Evolutionary conservation across 1,140 invertebrate genomes (phyloP).

Genomic region (Eurosta solidaginis): DNA sequence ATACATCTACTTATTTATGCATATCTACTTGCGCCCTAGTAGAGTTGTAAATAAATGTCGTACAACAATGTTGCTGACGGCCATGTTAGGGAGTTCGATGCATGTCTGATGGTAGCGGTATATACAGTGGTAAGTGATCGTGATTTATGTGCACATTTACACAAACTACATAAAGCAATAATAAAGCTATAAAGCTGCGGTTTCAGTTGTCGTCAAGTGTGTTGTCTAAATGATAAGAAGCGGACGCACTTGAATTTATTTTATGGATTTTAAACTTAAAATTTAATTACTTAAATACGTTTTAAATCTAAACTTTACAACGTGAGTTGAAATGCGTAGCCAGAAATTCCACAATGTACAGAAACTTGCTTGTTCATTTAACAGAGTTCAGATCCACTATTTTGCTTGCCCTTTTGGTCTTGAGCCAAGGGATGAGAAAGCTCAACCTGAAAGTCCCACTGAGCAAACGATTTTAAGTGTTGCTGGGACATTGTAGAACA

Average conservation of each 20-base stretch:
- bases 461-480: no score
- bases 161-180: conserved; percentile 1
- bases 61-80: not conserved
- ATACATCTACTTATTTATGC: no score
- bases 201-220: conserved; percentile 14
- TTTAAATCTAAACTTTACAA: not conserved
- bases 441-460: no score
- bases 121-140: not conserved
- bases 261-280: not conserved
- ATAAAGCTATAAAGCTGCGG: conserved; percentile 17
- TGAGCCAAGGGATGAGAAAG: no score
- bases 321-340: not conserved
- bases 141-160: conserved; percentile 7
- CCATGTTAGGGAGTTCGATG: not conserved
- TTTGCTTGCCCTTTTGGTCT: no score
- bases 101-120: not conserved
- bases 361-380: not conserved
- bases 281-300: not conserved
- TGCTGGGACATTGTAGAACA: not conserved
- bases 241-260: not conserved
- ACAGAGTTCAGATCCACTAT: no score
- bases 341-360: not conserved
- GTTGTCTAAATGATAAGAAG: conserved; percentile 4
- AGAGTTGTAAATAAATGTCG: not conserved
- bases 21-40: no score